Percentiles rank a stretch among this genome's conserved stretches.
Conservation (phyloP, 1,140 invertebrate species). For the Lucilia cuprina region DNA sequence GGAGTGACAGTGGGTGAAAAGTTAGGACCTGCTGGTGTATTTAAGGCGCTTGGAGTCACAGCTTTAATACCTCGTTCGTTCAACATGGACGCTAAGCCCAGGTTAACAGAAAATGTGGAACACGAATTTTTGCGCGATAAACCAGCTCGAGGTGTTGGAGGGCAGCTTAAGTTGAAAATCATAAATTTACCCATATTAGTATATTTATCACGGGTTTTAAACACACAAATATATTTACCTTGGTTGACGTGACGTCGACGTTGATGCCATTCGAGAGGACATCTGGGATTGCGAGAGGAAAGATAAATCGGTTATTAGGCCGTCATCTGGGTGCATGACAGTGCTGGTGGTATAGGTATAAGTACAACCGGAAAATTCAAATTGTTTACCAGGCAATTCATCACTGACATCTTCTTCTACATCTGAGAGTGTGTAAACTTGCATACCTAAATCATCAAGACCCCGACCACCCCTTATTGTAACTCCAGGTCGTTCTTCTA, state of each 20-base stretch:
- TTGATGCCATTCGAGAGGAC: constrained; percentile 59
- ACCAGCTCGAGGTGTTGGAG: constrained; percentile 66
- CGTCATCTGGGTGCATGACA: constrained; percentile 87
- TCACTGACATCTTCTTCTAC: constrained; percentile 88
- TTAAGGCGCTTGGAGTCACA: constrained; percentile 71
- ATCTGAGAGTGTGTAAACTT: constrained; percentile 82
- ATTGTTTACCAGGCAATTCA: constrained; percentile 75
- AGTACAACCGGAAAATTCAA: constrained; percentile 78
- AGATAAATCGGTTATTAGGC: constrained; percentile 63
- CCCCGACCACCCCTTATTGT: constrained; percentile 83
- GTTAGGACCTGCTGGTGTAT: constrained; percentile 73
- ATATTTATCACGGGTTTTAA: not conserved
- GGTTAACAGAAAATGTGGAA: constrained; percentile 80
- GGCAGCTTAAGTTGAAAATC: constrained; percentile 50
- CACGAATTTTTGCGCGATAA: constrained; percentile 76
- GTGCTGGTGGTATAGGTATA: constrained; percentile 91
- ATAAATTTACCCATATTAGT: not conserved
- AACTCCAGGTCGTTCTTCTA: constrained; percentile 91
- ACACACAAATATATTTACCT: constrained; percentile 43
- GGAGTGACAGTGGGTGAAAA: constrained; percentile 83
- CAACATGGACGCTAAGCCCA: constrained; percentile 80
- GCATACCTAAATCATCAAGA: constrained; percentile 79
- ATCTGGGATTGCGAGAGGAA: constrained; percentile 62
- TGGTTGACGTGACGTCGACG: constrained; percentile 59
- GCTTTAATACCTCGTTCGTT: constrained; percentile 82